These are phyloP conservation scores for Cryptotis parvus DNA, from an alignment of 2,113 vertebrate genomes.

Conservation along the genomic window DNA sequence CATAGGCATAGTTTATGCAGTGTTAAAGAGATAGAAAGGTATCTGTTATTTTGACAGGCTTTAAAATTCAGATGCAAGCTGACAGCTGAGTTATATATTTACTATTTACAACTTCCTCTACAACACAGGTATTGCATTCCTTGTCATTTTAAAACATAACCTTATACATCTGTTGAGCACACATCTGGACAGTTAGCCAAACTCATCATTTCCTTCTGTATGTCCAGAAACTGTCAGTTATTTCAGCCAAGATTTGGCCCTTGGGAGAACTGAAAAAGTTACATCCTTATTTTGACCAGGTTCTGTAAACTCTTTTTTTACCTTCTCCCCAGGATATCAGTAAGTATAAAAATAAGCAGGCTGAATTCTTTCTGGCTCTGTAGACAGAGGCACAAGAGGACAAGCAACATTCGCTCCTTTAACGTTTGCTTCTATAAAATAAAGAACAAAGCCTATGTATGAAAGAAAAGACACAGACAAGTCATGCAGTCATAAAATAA, in stretches of 20 bases:
- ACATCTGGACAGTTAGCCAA: conserved; percentile 92
- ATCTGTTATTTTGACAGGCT: conserved; percentile 40
- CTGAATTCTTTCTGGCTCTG: conserved; percentile 78
- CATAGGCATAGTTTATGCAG: conserved; percentile 2
- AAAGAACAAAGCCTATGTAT: neutral
- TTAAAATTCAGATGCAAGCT: conserved; percentile 26
- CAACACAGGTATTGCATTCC: conserved; percentile 86
- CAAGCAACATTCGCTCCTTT: neutral
- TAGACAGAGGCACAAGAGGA: neutral
- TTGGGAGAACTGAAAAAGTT: conserved; percentile 86
- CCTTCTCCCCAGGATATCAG: conserved; percentile 85
- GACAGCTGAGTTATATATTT: conserved; percentile 80
- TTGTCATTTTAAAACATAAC: conserved; percentile 86
- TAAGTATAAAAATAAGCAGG: conserved; percentile 87
- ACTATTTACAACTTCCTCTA: conserved; percentile 87
- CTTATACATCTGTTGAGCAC: conserved; percentile 89
- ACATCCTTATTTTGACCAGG: conserved; percentile 86
- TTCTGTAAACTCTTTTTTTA: conserved; percentile 87
- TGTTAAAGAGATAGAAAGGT: conserved; percentile 26
- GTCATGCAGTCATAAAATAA: neutral
- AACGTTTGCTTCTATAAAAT: neutral
- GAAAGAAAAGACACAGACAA: conserved; percentile 7
- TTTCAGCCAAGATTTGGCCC: conserved; percentile 87
- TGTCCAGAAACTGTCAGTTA: conserved; percentile 89
- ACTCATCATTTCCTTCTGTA: conserved; percentile 92